Percentiles rank a stretch among this genome's conserved stretches.
Conservation (phyloP, 2,888 invertebrate species). For the Hirtodrosophila histrioides region DNA sequence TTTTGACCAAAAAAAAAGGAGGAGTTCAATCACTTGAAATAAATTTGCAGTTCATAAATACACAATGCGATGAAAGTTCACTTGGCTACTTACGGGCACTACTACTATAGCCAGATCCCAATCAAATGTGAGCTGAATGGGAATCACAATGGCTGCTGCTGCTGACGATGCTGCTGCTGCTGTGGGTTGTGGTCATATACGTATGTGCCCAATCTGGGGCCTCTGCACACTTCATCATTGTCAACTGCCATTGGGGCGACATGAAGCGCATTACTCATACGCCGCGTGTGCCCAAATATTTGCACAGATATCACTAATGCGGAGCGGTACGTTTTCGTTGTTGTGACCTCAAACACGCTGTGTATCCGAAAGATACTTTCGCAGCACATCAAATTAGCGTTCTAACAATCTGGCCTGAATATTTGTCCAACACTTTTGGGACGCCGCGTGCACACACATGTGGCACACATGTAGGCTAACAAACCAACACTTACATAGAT, state of each 20-base stretch:
- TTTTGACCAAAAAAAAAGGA: too few relatives aligned
- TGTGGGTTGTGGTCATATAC: background rate
- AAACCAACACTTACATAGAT: constrained; percentile 18
- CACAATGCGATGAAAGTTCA: too few relatives aligned
- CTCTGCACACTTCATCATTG: constrained; percentile 38
- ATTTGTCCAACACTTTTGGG: constrained; percentile 62
- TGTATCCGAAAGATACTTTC: constrained; percentile 47
- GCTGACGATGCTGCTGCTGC: background rate
- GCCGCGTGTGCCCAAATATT: constrained; percentile 66
- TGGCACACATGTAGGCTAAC: constrained; percentile 8
- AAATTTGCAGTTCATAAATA: too few relatives aligned
- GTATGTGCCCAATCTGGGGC: constrained; percentile 4
- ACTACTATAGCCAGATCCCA: background rate
- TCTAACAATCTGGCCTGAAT: constrained; percentile 45
- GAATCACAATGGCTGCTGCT: background rate
- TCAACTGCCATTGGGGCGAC: constrained; percentile 28
- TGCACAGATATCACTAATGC: constrained; percentile 52
- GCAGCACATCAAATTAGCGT: constrained; percentile 59
- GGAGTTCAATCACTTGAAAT: too few relatives aligned
- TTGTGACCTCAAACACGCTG: constrained; percentile 36
- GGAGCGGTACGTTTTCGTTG: constrained; percentile 28
- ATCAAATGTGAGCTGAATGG: too few relatives aligned
- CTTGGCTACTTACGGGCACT: background rate
- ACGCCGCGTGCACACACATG: constrained; percentile 19
- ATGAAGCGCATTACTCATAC: constrained; percentile 60